Evolutionary conservation across 2,113 vertebrate species (phyloP).

Genomic region (Rhadina sibilatrix): DNA sequence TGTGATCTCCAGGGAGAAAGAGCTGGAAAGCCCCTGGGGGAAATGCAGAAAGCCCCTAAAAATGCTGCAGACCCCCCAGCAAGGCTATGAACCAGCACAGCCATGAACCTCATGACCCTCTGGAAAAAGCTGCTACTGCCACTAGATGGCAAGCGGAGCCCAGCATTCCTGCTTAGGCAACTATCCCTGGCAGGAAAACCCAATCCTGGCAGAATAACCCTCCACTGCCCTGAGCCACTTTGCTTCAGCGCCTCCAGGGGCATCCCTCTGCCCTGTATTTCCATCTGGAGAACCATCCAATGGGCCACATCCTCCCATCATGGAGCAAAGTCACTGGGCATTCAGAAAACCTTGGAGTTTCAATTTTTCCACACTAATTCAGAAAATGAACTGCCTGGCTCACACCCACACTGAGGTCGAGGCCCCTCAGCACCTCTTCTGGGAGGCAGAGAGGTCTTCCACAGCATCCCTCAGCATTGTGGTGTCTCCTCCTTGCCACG

Average conservation of each 20-base stretch:
- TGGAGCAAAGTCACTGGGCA: fast-evolving
- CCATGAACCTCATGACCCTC: fast-evolving
- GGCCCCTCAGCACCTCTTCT: too few relatives aligned
- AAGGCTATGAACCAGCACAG: fast-evolving
- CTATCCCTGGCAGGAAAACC: not conserved
- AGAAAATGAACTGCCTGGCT: not conserved
- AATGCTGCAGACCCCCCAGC: not conserved
- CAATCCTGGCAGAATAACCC: not conserved
- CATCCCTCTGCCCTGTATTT: not conserved
- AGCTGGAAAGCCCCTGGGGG: fast-evolving
- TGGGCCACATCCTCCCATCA: not conserved
- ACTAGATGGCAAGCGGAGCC: conserved; percentile 59
- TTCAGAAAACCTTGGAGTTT: not conserved
- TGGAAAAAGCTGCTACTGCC: not conserved
- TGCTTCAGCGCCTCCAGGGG: not conserved
- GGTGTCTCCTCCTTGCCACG: not conserved
- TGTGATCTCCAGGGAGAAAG: fast-evolving
- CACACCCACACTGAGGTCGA: fast-evolving
- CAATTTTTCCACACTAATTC: not conserved
- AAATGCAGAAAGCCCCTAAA: not conserved
- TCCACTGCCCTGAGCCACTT: fast-evolving
- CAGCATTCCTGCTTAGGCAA: fast-evolving
- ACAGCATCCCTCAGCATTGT: not conserved
- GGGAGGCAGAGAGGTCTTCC: not conserved
- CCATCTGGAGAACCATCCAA: not conserved